These are phyloP conservation scores for Cyprinodon diabolis DNA, from an alignment of 2,797 vertebrate genomes.

Conservation along the genomic window DNA sequence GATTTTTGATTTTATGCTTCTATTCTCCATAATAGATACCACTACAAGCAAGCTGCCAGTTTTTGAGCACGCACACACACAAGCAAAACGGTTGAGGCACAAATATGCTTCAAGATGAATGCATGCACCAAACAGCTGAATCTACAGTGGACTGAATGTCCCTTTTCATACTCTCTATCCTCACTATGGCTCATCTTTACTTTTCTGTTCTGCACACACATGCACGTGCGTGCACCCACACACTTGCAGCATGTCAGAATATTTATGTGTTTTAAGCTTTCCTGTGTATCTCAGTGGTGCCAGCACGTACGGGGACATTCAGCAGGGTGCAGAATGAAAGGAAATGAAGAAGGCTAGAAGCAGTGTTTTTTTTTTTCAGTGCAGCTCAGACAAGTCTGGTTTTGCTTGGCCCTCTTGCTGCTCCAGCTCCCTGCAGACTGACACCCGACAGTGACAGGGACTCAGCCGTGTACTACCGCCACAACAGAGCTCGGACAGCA, in stretches of 20 bases:
- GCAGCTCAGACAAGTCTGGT: constrained; percentile 50
- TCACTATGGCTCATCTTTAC: constrained; percentile 21
- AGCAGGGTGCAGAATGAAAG: constrained; percentile 72
- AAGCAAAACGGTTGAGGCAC: constrained; percentile 22
- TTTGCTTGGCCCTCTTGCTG: constrained; percentile 46
- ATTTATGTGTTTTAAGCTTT: constrained; percentile 72
- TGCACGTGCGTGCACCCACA: constrained; percentile 24
- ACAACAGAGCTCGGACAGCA: constrained; percentile 40
- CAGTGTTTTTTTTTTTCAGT: constrained; percentile 38
- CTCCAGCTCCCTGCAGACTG: constrained; percentile 63
- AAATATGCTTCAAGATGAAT: constrained; percentile 64
- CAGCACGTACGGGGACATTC: constrained; percentile 66
- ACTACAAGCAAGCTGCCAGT: constrained; percentile 61
- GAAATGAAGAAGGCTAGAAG: constrained; percentile 39
- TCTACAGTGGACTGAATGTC: constrained; percentile 60
- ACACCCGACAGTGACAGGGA: constrained; percentile 64
- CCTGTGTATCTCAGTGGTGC: constrained; percentile 61
- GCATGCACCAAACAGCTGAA: constrained; percentile 63
- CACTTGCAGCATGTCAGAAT: constrained; percentile 39
- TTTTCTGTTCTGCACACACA: constrained; percentile 25
- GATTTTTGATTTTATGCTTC: constrained; percentile 78
- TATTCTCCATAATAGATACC: constrained; percentile 75
- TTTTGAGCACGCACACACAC: constrained; percentile 40
- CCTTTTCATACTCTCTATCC: constrained; percentile 41
- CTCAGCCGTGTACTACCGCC: constrained; percentile 54